Base-by-base conservation (phyloP, 2,888 invertebrate species). In the Prosapia bicincta region DNA sequence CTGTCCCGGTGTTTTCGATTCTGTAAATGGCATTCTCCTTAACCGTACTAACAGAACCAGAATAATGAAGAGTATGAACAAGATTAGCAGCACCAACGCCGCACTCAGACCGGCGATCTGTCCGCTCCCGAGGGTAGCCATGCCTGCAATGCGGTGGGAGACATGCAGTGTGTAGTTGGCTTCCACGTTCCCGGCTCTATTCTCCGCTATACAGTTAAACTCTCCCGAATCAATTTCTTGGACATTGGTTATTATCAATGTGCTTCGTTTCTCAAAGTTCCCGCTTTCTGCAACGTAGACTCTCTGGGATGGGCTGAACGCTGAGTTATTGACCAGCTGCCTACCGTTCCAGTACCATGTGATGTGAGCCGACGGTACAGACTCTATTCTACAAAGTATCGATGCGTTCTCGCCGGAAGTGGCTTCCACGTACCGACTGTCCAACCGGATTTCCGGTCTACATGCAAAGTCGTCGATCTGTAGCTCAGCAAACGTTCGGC, bases 271-370 rank as follows among this genome's bases (percentile, higher is more conserved):
- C 82, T 92, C 92, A 76, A 90, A 89, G 69, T 90, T 89, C 0
- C 93, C 93, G 78, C 91, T 91, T 85, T 95, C 95, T 82, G 88
- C 90, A 80, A 95, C 90, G 81, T 89, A 88, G 69, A 94, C 89
- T 82, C 90, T 90, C 83, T 95, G 94, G 82, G 93, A 92, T 30
- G 92, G 89, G 82, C 92, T 93, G 82, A 94, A 93, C 70, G 90
- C 89, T 71, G 92, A 92, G 82, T 93, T 92, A 84, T 95, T 95
- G 72, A 89, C 86, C 78, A 96, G 87, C 76, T 91, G 86, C 69
- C 93, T 88, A 0, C 95, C 94, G 82, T 94, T 93, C 92, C 93
- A 94, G 83, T 93, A 94, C 96, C 96, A 96, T 82, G 91, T 92
- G 77, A 96, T 90, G 79, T 88, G 89, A 0, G 96, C 93, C 68